Percentiles rank a stretch among this genome's conserved stretches.
phyloP scores from a whole-genome alignment of 2,888 invertebrate species.

The Cantharis nigra region DNA sequence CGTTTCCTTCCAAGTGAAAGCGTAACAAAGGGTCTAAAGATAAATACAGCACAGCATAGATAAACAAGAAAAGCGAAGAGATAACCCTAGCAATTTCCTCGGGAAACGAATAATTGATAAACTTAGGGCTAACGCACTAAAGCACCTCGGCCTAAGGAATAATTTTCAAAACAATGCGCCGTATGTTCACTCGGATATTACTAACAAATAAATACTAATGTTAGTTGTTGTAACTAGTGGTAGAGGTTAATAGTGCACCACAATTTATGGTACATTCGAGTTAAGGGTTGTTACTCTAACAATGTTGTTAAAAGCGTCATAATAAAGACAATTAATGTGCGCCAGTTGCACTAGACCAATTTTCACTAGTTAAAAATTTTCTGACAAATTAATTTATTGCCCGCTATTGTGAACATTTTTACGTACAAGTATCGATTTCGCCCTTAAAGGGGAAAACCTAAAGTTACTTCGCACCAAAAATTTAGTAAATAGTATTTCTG shows the following conservation, averaged over 20 bases:
- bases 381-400: conserved; percentile 2
- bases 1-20: conserved; percentile 27
- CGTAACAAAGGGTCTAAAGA: conserved; percentile 44
- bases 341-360: conserved; percentile 7
- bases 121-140: conserved; percentile 21
- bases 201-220: conserved; percentile 39
- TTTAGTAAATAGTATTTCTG: neutral
- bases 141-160: conserved; percentile 24
- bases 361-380: neutral
- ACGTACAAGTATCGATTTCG: neutral
- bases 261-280: conserved; percentile 36
- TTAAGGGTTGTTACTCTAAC: conserved; percentile 34
- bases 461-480: neutral
- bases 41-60: conserved; percentile 48
- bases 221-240: conserved; percentile 31
- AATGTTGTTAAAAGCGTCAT: conserved; percentile 34
- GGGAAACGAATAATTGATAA: conserved; percentile 49
- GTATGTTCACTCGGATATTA: conserved; percentile 30
- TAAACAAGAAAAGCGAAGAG: conserved; percentile 47
- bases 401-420: neutral
- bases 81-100: conserved; percentile 47
- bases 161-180: conserved; percentile 23
- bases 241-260: conserved; percentile 37
- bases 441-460: neutral
- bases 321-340: conserved; percentile 23